Conservation (phyloP, 2,888 invertebrate genomes). For the Agrenia bidenticulata region DNA sequence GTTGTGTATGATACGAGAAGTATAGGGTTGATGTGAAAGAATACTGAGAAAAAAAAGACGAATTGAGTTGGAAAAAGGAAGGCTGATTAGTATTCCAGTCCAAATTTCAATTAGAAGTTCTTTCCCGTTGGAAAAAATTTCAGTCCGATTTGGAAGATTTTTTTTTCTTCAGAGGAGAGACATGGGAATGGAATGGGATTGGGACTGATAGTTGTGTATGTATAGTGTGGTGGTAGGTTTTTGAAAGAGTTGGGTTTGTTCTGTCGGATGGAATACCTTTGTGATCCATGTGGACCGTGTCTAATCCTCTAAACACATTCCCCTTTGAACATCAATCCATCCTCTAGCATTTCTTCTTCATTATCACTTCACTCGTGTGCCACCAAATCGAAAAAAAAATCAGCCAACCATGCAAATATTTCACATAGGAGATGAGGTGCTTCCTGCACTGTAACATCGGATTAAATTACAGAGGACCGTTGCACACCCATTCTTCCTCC, state of each 20-base stretch:
- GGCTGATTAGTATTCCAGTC: slow-evolving; percentile 12
- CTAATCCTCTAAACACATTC: slow-evolving; percentile 8
- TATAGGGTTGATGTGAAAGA: no score
- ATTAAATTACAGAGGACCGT: slow-evolving; percentile 8
- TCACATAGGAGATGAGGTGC: neutral
- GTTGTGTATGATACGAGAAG: no score
- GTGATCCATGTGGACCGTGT: slow-evolving; percentile 9
- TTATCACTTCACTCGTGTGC: slow-evolving; percentile 10
- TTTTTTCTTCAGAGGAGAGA: neutral
- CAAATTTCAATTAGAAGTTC: slow-evolving; percentile 10
- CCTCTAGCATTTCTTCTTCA: slow-evolving; percentile 5
- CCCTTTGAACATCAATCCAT: slow-evolving; percentile 6
- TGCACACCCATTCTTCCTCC: no score
- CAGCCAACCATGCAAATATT: slow-evolving; percentile 10
- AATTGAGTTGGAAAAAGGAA: neutral
- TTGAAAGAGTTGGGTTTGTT: no score
- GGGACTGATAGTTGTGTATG: no score
- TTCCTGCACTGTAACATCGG: neutral
- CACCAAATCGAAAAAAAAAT: slow-evolving; percentile 2
- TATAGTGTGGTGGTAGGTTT: no score
- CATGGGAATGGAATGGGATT: no score
- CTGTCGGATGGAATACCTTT: neutral
- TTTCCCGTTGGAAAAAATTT: neutral
- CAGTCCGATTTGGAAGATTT: slow-evolving; percentile 1
- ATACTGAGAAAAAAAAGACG: no score